Base-by-base conservation (phyloP, 2,888 invertebrate genomes). In the Cinara cedri region DNA sequence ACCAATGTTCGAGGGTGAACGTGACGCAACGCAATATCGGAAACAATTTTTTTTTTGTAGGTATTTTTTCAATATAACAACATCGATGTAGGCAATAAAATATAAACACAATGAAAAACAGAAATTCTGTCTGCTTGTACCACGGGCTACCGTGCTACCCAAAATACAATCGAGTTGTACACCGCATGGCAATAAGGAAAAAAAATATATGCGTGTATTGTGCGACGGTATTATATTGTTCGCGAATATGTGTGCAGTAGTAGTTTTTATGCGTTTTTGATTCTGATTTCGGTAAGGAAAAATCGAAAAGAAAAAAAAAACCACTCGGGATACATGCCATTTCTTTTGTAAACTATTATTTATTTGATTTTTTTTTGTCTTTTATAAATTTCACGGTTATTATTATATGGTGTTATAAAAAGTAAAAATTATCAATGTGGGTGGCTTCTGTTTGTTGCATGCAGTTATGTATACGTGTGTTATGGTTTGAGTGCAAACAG, bases 131-230 rank as follows among this genome's bases (percentile, higher is more conserved):
- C 34, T 13, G 60, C 34, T 6, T 34, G 6, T 34, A 34, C 6
- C 34, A 34, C 60, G 16, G n/a, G 78, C 78, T 78, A 70, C 78
- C 78, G 78, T 78, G 78, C 70, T 78, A 78, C 78, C 42, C 78
- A 9, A 57, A 60, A 78, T 51, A 78, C 78, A 78, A 78, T 78
- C 60, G 70, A 57, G 60, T 78, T 78, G 49, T 14, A 66, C 65
- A 76, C 75, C 65, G 44, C 24, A 63, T 21, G 21, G 44, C 42
- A 21, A 13, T 19, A 70, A 54, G 19, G 51, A 63, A 42, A 46
- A 71, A 34, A 54, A 72, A 34, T 34, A 34, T 34, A 4, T 34
- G 34, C 21, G 68, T 19, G 26, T 55, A 19, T 16, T 26, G 54
- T 72, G 10, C 19, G 42, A 51, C n/a, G 62, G 54, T 54, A 24